A percentile compares a stretch with the other conserved stretches of the same genome.
phyloP scores from a whole-genome alignment of 2,113 vertebrate species.

The Heterocephalus glaber region DNA sequence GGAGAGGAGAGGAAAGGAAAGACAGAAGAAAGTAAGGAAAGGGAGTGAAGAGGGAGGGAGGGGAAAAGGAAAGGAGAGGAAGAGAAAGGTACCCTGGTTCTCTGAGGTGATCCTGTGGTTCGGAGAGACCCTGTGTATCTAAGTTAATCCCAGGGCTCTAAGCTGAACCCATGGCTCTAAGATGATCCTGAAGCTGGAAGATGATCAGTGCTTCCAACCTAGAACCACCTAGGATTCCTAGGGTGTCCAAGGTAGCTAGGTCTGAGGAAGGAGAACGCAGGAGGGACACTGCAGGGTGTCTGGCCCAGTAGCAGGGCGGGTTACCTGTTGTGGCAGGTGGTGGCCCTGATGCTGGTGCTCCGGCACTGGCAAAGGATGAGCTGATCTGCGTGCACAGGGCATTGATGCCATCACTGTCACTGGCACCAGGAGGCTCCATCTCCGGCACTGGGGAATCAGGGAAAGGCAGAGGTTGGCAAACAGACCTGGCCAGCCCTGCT shows the following conservation, averaged over 20 bases:
- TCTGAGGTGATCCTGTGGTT: neutral
- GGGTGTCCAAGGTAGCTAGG: neutral
- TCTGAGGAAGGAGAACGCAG: neutral
- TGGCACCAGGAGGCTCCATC: conserved; percentile 85
- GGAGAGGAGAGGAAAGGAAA: too few relatives aligned
- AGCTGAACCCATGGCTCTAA: neutral
- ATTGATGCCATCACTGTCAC: conserved; percentile 89
- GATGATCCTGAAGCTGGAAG: neutral
- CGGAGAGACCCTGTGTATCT: too few relatives aligned
- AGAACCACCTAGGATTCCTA: neutral
- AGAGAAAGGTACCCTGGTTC: too few relatives aligned
- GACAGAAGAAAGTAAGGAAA: too few relatives aligned
- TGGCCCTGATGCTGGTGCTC: conserved; percentile 84
- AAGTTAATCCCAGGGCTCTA: neutral
- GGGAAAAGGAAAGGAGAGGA: too few relatives aligned
- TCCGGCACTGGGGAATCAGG: conserved; percentile 83
- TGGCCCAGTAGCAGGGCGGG: neutral
- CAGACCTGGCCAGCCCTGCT: neutral
- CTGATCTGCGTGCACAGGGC: conserved; percentile 93
- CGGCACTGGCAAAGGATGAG: conserved; percentile 87
- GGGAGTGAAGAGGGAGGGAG: too few relatives aligned
- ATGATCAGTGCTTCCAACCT: neutral
- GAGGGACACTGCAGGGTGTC: conserved; percentile 46
- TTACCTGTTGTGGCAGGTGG: conserved; percentile 79
- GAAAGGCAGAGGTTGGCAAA: neutral